Evolutionary conservation across 1,140 invertebrate genomes (phyloP), one percentile per base, ranked within the genome.

Genomic region (Centruroides vittatus): DNA sequence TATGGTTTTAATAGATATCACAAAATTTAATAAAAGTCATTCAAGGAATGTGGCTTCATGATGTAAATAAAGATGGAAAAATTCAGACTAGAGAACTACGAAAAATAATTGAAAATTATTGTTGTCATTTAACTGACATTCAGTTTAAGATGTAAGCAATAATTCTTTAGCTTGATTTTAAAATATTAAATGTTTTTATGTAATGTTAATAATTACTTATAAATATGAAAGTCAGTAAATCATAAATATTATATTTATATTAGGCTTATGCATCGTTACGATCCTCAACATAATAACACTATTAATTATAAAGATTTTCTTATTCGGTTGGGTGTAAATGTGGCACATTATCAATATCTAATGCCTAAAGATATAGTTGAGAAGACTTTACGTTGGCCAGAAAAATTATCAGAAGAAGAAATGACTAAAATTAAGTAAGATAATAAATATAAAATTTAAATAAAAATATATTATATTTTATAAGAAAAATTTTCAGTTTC

Each of bases 31-130:
- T 23, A 35, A 57, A 63, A 47, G 41, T 63, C 11, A 63, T 63
- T 53, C 52, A 58, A 12, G 47, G 57, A n/a, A 58, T 63, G 3
- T 63, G 57, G 61, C 35, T 59, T 4, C 59, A 58, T 59, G 61
- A 63, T 57, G 47, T 59, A 4, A 63, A 63, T 12, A 63, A 63
- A 55, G 61, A 63, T 63, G 61, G 61, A 2, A 49, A 55, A 7
- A 59, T 63, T 13, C 61, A 63, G 23, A 63, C 59, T 56, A 48
- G 13, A 11, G 61, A 63, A 54, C 13, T 63, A 9, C 52, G 61
- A 5, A 11, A 54, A 47, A 59, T 63, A 4, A 56, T 63, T 47
- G 41, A 53, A 23, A 63, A 63, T 41, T 63, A 63, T 34, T 63
- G 61, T 13, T 63, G 59, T 59, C 13, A 59, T 13, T 35, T 63